These are phyloP conservation scores for Podocnemis expansa DNA, from an alignment of 2,113 vertebrate genomes.

Conservation along the genomic window DNA sequence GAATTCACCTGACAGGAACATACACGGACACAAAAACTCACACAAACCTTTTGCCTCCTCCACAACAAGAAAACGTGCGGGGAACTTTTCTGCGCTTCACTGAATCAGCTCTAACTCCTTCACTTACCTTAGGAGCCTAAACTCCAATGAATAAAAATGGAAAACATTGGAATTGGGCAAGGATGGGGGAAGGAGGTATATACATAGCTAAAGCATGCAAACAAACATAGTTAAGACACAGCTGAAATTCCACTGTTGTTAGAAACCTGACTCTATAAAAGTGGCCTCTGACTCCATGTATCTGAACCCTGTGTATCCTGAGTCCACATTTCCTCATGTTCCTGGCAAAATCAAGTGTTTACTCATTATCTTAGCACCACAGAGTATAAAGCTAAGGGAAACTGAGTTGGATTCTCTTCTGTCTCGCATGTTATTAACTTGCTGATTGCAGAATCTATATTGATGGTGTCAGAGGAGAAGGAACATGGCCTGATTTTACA, in stretches of 20 bases:
- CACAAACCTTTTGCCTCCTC: constrained; percentile 13
- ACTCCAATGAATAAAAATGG: constrained; percentile 14
- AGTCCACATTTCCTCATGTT: constrained; percentile 21
- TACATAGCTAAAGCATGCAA: constrained; percentile 1
- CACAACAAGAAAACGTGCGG: background rate
- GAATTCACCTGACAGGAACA: background rate
- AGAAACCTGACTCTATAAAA: constrained; percentile 61
- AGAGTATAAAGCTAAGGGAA: background rate
- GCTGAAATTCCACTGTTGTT: constrained; percentile 56
- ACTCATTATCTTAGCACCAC: background rate
- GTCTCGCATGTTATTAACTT: background rate
- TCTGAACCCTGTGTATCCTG: constrained; percentile 56
- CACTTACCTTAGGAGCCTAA: background rate
- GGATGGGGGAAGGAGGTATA: too few species aligned
- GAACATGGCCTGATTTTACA: background rate
- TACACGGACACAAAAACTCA: background rate
- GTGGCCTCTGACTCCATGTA: constrained; percentile 27
- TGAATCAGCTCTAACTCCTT: background rate
- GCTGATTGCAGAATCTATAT: background rate
- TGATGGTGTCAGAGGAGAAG: background rate
- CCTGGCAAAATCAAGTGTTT: constrained; percentile 39
- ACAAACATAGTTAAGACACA: constrained; percentile 41
- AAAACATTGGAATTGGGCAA: background rate
- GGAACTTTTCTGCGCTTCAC: background rate
- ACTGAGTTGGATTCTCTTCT: background rate